phyloP scores from a whole-genome alignment of 2,113 vertebrate species.

The Cyrtonyx montezumae region DNA sequence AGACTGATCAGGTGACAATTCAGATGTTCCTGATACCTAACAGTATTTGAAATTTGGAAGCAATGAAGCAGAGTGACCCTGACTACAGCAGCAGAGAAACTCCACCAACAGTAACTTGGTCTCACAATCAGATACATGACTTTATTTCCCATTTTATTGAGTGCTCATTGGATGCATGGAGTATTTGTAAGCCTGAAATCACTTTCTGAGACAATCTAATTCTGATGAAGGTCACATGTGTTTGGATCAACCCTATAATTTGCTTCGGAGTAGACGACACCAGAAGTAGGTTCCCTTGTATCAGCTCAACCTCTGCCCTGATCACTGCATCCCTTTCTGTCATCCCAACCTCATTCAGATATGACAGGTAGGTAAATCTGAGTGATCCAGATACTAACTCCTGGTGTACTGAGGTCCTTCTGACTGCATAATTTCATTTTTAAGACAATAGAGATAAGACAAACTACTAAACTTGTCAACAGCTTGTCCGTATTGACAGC shows the following conservation, averaged over 20 bases:
- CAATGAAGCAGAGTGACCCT: neutral
- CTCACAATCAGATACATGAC: rapidly evolving
- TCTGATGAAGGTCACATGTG: neutral
- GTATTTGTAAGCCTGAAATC: neutral
- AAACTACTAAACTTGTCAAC: slow-evolving; percentile 64
- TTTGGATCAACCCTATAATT: neutral
- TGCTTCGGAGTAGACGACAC: neutral
- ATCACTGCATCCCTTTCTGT: neutral
- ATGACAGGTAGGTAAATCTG: neutral
- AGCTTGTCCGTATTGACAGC: neutral
- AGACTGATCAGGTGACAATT: neutral
- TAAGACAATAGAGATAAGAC: slow-evolving; percentile 11
- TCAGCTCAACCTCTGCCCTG: neutral
- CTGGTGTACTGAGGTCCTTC: neutral
- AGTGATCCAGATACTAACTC: neutral
- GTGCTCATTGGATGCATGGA: neutral
- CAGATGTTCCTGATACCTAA: too few species aligned
- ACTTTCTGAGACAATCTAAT: neutral
- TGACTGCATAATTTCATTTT: slow-evolving; percentile 48
- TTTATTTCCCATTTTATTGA: neutral
- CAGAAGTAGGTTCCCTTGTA: neutral
- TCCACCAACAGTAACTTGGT: neutral
- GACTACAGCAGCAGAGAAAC: neutral
- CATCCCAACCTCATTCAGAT: neutral
- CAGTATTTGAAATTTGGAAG: neutral